A percentile compares a stretch with the other conserved stretches of the same genome.
Conservation (phyloP, 1,140 invertebrate species). For the Brachionus koreanus region DNA sequence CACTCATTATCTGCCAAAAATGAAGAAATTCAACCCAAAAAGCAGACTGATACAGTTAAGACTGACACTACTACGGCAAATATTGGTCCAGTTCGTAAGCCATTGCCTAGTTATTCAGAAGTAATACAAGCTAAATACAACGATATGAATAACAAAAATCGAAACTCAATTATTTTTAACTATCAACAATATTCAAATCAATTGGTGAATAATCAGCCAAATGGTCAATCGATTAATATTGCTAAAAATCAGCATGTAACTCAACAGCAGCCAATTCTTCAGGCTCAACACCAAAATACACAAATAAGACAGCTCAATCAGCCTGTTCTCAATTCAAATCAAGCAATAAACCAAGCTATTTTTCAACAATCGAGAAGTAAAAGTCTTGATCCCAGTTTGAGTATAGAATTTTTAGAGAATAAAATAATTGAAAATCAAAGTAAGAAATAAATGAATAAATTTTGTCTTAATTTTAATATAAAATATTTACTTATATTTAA, state of each 20-base stretch:
- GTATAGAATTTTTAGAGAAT: not conserved
- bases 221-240: not conserved
- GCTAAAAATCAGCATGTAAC: not conserved
- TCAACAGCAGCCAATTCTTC: not conserved
- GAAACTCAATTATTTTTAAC: constrained; percentile 11
- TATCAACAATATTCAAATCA: constrained; percentile 39
- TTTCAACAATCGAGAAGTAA: constrained; percentile 29
- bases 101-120: constrained; percentile 29
- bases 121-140: constrained; percentile 9
- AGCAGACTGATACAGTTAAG: not conserved
- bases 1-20: not conserved
- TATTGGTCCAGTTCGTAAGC: not conserved
- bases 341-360: not conserved
- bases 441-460: not conserved
- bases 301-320: not conserved
- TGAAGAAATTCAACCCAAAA: not conserved
- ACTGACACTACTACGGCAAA: not conserved
- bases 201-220: constrained; percentile 5
- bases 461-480: not conserved
- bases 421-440: not conserved
- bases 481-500: not conserved
- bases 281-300: not conserved
- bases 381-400: constrained; percentile 17
- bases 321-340: not conserved
- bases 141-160: not conserved